Conservation (phyloP, 2,797 vertebrate species). For the Epinephelus malabaricus region DNA sequence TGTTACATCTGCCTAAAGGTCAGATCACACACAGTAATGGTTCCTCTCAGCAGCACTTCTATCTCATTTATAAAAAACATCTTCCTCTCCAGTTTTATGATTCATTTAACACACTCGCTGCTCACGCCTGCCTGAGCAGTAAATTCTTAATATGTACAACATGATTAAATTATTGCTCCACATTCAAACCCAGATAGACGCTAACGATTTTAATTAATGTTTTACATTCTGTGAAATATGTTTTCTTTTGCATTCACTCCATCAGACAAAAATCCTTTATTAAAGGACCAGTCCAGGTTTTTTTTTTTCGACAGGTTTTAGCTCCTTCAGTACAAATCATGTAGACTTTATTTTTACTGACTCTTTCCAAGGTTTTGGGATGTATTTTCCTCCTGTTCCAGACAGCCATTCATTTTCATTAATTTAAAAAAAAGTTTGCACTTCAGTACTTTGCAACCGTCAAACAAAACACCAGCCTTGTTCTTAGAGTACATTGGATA, state of each 20-base stretch:
- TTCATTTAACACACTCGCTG: conserved; percentile 40
- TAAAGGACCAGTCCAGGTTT: neutral
- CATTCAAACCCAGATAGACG: conserved; percentile 8
- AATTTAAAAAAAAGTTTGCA: too few species aligned
- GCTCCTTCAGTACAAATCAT: neutral
- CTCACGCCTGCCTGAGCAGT: conserved; percentile 31
- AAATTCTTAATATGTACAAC: conserved; percentile 48
- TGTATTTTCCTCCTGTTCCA: too few species aligned
- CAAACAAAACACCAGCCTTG: too few species aligned
- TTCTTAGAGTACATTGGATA: too few species aligned
- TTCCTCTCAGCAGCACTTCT: conserved; percentile 16
- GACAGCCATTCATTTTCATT: too few species aligned
- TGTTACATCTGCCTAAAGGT: neutral
- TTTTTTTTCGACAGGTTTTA: neutral
- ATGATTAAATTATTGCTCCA: conserved; percentile 53
- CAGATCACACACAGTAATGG: conserved; percentile 21
- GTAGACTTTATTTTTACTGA: too few species aligned
- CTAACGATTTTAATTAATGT: conserved; percentile 22
- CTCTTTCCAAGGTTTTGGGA: too few species aligned
- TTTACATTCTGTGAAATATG: conserved; percentile 22
- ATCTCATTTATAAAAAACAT: conserved; percentile 31
- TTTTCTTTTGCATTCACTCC: conserved; percentile 13
- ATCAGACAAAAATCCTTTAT: neutral
- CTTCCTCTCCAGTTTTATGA: conserved; percentile 22
- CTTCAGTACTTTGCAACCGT: too few species aligned